phyloP scores from a whole-genome alignment of 1,140 invertebrate species.

The Ganaspis sp. region DNA sequence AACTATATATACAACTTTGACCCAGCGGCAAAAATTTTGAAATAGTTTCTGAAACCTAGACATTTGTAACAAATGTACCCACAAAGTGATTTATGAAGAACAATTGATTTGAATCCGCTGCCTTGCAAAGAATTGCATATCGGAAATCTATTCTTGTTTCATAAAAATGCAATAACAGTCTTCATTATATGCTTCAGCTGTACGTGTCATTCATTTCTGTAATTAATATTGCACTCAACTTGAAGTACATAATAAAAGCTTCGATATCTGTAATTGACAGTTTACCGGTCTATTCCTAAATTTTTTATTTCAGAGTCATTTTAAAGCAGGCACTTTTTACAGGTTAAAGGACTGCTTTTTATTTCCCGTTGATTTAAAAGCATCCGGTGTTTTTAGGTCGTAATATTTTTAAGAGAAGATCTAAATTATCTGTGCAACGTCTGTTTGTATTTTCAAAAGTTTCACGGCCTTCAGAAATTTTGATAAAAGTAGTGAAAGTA shows the following conservation, averaged over 20 bases:
- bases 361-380: too few species aligned
- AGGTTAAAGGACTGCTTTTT: too few species aligned
- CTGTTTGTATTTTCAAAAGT: too few species aligned
- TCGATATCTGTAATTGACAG: background rate
- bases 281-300: background rate
- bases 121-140: background rate
- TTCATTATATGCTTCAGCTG: background rate
- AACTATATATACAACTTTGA: conserved; percentile 14
- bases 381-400: too few species aligned
- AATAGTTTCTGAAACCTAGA: conserved; percentile 24
- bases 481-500: too few species aligned
- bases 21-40: conserved; percentile 31
- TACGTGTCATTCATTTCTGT: background rate
- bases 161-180: background rate
- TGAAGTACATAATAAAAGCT: background rate
- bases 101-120: conserved; percentile 13
- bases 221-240: background rate
- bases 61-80: background rate
- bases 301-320: too few species aligned
- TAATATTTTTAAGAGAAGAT: too few species aligned
- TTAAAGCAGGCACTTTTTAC: too few species aligned
- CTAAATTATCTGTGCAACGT: too few species aligned
- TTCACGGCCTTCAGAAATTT: too few species aligned
- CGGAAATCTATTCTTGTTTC: background rate
- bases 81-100: background rate